Evolutionary conservation across 2,797 vertebrate genomes (phyloP).

Genomic region (Enteromius paludinosus): DNA sequence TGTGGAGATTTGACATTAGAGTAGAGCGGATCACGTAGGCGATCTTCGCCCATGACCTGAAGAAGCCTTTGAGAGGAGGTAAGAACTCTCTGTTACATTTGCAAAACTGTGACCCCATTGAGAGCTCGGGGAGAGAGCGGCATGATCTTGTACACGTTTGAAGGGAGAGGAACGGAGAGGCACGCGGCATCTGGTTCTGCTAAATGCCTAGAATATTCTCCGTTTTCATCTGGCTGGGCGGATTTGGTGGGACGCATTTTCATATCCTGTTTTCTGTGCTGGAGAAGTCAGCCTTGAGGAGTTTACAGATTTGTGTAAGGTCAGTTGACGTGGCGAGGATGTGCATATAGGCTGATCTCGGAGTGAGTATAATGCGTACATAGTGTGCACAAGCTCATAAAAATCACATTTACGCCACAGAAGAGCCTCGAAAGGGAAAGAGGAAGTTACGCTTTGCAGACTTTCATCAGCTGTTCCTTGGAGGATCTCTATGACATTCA

Average conservation of each 20-base stretch:
- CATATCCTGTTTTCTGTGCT: constrained; percentile 77
- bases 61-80: constrained; percentile 33
- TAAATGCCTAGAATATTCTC: constrained; percentile 78
- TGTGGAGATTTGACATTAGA: constrained; percentile 60
- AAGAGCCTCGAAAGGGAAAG: constrained; percentile 13
- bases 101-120: not conserved
- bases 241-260: constrained; percentile 73
- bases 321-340: constrained; percentile 10
- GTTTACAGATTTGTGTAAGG: constrained; percentile 63
- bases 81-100: constrained; percentile 33
- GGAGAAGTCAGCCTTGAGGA: constrained; percentile 70
- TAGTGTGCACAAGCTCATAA: constrained; percentile 34
- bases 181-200: constrained; percentile 78
- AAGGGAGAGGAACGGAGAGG: not conserved
- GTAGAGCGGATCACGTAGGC: constrained; percentile 63
- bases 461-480: constrained; percentile 42
- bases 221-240: constrained; percentile 73
- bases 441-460: constrained; percentile 45
- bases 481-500: constrained; percentile 53
- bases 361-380: constrained; percentile 19
- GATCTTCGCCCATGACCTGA: constrained; percentile 62
- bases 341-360: not conserved
- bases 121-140: not conserved
- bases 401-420: constrained; percentile 34
- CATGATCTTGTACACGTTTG: not conserved